These are phyloP conservation scores for Stenichneumon culpator DNA, from an alignment of 2,888 invertebrate genomes.

Conservation along the genomic window DNA sequence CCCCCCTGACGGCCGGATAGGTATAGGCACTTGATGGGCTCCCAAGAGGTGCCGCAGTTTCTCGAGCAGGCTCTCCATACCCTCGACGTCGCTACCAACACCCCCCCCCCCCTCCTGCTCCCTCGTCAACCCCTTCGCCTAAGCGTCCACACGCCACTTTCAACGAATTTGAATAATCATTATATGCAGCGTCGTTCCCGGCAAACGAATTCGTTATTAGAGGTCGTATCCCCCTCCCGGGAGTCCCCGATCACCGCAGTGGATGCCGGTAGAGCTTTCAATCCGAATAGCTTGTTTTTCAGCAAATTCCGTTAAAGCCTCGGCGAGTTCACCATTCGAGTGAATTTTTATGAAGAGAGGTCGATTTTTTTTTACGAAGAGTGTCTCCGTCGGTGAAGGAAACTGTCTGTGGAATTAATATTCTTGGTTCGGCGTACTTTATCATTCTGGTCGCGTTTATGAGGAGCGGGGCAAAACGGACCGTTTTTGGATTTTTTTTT, in stretches of 20 bases:
- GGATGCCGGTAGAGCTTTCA: conserved; percentile 47
- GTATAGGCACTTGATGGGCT: conserved; percentile 54
- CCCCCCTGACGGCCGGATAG: conserved; percentile 52
- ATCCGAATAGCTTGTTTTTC: conserved; percentile 32
- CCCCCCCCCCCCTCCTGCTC: conserved; percentile 4
- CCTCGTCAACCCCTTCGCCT: neutral
- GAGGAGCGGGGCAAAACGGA: no score
- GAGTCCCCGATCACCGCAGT: neutral
- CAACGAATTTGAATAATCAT: conserved; percentile 84
- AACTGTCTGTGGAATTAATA: conserved; percentile 19
- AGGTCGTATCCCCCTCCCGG: conserved; percentile 50
- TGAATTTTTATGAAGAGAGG: conserved; percentile 56
- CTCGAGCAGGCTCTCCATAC: conserved; percentile 48
- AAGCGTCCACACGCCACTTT: conserved; percentile 70
- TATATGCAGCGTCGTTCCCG: conserved; percentile 82
- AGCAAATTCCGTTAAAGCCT: conserved; percentile 32
- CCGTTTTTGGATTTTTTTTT: no score
- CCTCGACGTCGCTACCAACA: conserved; percentile 16
- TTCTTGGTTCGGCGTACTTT: no score
- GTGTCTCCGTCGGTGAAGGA: conserved; percentile 4
- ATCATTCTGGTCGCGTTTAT: no score
- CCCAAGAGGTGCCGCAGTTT: conserved; percentile 49
- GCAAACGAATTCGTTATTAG: conserved; percentile 82
- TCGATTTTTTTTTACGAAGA: neutral
- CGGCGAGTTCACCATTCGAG: conserved; percentile 37